Conservation (phyloP, 2,113 vertebrate species). For the Eudyptes chrysolophus region DNA sequence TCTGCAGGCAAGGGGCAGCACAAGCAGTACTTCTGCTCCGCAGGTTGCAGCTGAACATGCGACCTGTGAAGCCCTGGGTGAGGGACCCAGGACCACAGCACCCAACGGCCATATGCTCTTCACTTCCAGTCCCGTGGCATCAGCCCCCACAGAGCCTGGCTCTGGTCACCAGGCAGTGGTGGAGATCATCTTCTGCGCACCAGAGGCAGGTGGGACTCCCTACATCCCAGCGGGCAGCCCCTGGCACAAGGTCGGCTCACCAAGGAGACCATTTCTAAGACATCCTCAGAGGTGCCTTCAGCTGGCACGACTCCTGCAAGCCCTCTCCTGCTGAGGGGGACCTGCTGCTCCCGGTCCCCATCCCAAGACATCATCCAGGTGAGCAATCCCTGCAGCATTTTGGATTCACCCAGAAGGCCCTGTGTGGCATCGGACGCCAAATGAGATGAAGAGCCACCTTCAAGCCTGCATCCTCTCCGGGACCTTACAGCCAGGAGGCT, state of each 20-base stretch:
- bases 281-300: not conserved
- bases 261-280: not conserved
- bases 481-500: fast-evolving
- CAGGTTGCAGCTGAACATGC: fast-evolving
- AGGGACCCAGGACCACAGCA: not conserved
- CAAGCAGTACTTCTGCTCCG: not conserved
- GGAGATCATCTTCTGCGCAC: not conserved
- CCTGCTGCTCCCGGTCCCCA: not conserved
- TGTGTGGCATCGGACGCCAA: fast-evolving
- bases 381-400: fast-evolving
- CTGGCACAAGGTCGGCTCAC: fast-evolving
- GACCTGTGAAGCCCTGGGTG: not conserved
- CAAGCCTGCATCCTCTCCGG: fast-evolving
- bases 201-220: not conserved
- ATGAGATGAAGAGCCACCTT: not conserved
- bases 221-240: fast-evolving
- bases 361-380: not conserved
- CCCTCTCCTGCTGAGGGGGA: not conserved
- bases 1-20: not conserved
- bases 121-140: fast-evolving
- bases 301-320: fast-evolving
- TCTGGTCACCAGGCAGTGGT: not conserved
- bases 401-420: too few relatives aligned
- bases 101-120: fast-evolving
- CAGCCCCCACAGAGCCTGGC: not conserved